phyloP scores from a whole-genome alignment of 2,888 invertebrate genomes.

The Limulus polyphemus region DNA sequence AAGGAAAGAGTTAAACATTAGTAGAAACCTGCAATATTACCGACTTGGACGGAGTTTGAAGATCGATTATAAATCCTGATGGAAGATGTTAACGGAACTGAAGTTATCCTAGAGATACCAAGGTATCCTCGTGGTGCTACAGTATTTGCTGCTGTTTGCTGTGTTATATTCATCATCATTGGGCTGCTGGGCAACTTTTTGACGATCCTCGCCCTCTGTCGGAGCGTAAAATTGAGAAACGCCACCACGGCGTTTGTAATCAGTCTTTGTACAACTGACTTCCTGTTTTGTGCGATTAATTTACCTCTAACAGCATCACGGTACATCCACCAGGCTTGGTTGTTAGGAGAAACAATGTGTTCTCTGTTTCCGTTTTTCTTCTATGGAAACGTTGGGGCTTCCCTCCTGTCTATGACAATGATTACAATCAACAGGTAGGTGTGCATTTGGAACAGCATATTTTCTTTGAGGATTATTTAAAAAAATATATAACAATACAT shows the following conservation, averaged over 20 bases:
- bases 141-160: conserved; percentile 63
- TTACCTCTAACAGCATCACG: conserved; percentile 77
- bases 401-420: conserved; percentile 26
- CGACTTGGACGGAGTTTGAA: too few species aligned
- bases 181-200: conserved; percentile 35
- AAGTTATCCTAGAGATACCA: too few species aligned
- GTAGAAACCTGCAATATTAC: too few species aligned
- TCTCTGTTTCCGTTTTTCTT: conserved; percentile 26
- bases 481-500: too few species aligned
- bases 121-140: conserved; percentile 34
- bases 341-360: conserved; percentile 54
- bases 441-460: too few species aligned
- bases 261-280: conserved; percentile 75
- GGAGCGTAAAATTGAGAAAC: conserved; percentile 36
- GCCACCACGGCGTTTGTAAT: conserved; percentile 84
- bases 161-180: conserved; percentile 66
- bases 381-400: conserved; percentile 27
- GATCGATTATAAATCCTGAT: too few species aligned
- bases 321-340: conserved; percentile 61
- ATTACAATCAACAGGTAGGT: conserved; percentile 27
- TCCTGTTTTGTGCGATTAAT: conserved; percentile 72
- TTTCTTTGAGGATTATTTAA: too few species aligned
- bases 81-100: too few species aligned
- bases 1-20: too few species aligned
- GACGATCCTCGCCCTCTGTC: conserved; percentile 50